A percentile compares a stretch with the other conserved stretches of the same genome.
Conservation (phyloP, 1,140 invertebrate genomes). For the Ylistrum balloti region DNA sequence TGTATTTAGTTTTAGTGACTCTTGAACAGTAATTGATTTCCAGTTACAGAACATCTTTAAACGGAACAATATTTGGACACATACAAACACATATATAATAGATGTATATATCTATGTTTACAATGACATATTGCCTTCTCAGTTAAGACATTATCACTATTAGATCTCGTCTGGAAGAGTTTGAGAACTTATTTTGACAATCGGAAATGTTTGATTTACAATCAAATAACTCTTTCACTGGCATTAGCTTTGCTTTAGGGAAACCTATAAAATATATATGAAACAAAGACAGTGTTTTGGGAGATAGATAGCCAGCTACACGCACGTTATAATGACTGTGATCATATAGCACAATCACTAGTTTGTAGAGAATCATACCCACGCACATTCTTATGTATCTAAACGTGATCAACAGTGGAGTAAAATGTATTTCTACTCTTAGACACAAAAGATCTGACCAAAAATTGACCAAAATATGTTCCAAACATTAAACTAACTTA, state of each 20-base stretch:
- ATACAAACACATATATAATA: too few relatives aligned
- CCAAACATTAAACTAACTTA: too few relatives aligned
- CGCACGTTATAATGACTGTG: background rate
- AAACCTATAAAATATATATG: background rate
- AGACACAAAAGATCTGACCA: too few relatives aligned
- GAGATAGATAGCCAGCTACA: background rate
- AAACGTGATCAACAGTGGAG: too few relatives aligned
- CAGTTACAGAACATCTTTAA: background rate
- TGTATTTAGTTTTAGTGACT: background rate
- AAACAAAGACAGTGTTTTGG: background rate
- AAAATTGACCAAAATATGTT: too few relatives aligned
- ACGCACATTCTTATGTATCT: too few relatives aligned
- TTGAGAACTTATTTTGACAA: background rate
- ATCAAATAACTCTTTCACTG: background rate
- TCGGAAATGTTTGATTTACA: background rate
- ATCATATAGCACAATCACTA: background rate
- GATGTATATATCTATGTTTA: background rate
- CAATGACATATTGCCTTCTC: background rate
- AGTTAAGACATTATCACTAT: background rate
- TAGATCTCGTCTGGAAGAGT: background rate
- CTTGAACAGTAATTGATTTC: slow-evolving; percentile 14
- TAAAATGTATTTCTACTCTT: too few relatives aligned
- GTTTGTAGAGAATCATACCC: background rate
- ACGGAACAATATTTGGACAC: background rate
- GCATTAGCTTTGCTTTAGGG: background rate